phyloP scores from a whole-genome alignment of 2,113 vertebrate genomes.

The Hydropotes inermis region DNA sequence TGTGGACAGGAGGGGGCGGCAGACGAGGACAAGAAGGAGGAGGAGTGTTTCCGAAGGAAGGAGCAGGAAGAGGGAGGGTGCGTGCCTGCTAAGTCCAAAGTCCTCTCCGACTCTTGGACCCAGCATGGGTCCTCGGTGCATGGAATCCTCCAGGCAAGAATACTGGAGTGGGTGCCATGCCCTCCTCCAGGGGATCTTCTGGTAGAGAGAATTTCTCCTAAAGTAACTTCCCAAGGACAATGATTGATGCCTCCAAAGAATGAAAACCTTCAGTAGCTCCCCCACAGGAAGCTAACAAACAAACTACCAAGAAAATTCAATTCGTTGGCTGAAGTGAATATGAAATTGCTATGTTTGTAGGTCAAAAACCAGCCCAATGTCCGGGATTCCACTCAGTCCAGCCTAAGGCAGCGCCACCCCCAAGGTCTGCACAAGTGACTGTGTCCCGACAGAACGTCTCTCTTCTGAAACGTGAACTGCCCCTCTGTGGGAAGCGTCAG shows the following conservation, averaged over 20 bases:
- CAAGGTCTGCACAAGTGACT: neutral
- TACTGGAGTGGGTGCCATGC: neutral
- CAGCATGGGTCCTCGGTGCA: accelerated
- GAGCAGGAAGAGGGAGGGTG: neutral
- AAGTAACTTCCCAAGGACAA: neutral
- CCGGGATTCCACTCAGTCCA: neutral
- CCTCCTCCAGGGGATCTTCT: neutral
- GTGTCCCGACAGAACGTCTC: no score
- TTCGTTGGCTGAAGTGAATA: no score
- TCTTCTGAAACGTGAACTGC: neutral
- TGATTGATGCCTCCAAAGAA: neutral
- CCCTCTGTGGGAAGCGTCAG: neutral
- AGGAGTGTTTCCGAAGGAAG: accelerated
- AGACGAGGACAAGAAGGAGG: no score
- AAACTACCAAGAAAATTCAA: no score
- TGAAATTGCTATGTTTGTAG: neutral
- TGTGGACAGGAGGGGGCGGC: neutral
- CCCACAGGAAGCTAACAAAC: neutral
- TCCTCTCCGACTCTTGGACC: neutral
- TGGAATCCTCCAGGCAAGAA: neutral
- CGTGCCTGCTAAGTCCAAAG: neutral
- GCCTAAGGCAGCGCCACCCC: no score
- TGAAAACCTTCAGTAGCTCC: neutral
- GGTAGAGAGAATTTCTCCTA: neutral
- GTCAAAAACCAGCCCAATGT: neutral